Evolutionary conservation across 2,113 vertebrate genomes (phyloP).

Genomic region (Dunckerocampus dactyliophorus): DNA sequence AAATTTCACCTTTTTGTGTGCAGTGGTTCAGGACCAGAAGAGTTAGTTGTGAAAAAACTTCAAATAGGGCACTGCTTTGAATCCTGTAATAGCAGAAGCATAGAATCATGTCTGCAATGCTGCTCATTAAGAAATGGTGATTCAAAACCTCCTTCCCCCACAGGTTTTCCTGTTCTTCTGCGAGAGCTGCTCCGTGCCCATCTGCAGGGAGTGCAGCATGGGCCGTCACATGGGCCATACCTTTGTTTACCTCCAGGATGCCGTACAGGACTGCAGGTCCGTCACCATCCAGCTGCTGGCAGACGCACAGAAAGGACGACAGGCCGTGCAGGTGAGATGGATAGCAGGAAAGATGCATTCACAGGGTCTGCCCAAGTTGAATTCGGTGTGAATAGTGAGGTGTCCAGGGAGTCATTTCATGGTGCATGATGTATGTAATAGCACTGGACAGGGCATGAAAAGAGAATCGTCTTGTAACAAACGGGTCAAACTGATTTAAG

Average conservation of each 20-base stretch:
- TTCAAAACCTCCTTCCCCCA: no score
- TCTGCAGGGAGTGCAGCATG: slow-evolving; percentile 94
- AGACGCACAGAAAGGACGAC: slow-evolving; percentile 93
- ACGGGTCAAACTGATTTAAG: slow-evolving; percentile 16
- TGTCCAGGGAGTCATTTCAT: no score
- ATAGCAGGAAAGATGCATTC: background rate
- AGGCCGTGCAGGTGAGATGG: slow-evolving; percentile 88
- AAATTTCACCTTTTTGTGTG: no score
- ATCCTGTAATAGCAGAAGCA: no score
- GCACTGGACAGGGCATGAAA: background rate
- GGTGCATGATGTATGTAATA: background rate
- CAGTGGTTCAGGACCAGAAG: no score
- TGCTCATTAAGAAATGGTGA: slow-evolving; percentile 17
- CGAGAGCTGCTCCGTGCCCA: slow-evolving; percentile 91
- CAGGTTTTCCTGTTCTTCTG: slow-evolving; percentile 96
- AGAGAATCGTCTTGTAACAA: background rate
- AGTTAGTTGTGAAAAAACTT: no score
- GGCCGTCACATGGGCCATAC: slow-evolving; percentile 91
- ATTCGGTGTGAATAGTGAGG: no score
- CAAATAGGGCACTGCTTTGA: no score
- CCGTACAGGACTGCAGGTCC: slow-evolving; percentile 90
- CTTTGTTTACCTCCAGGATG: slow-evolving; percentile 95
- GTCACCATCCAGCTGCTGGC: slow-evolving; percentile 94
- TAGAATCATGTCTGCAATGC: no score
- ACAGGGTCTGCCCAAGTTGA: background rate